Conservation (phyloP, 2,888 invertebrate species). For the Ashinkailepas kermadecensis region DNA sequence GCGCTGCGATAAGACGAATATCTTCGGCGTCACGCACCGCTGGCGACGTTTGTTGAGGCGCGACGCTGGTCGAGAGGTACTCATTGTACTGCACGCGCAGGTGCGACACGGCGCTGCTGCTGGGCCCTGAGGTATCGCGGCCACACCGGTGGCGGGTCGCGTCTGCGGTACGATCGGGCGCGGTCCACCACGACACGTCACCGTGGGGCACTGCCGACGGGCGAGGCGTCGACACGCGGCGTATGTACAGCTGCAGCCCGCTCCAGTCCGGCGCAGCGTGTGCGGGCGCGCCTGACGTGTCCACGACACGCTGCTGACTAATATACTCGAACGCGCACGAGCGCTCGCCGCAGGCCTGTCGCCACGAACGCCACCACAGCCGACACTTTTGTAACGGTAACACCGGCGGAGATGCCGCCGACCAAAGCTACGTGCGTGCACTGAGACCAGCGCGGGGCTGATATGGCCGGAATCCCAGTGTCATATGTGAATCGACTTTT, state of each 20-base stretch:
- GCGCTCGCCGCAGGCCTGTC: too few species aligned
- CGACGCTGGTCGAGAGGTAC: not conserved
- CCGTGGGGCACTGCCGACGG: not conserved
- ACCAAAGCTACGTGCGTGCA: not conserved
- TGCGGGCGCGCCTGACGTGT: too few species aligned
- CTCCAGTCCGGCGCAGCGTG: not conserved
- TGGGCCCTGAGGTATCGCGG: too few species aligned
- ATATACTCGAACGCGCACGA: too few species aligned
- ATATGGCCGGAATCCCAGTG: not conserved
- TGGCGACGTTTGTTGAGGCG: not conserved
- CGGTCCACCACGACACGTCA: not conserved
- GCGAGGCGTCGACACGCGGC: not conserved
- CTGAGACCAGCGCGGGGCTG: not conserved
- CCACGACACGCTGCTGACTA: too few species aligned
- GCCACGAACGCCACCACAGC: not conserved
- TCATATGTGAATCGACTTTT: not conserved
- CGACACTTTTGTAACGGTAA: not conserved
- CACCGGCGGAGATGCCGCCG: not conserved
- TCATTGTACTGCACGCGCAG: not conserved
- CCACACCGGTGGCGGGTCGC: too few species aligned
- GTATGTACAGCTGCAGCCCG: not conserved
- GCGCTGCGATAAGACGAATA: not conserved
- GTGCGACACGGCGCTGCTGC: not conserved
- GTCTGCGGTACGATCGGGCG: not conserved
- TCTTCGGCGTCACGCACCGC: too few species aligned